phyloP scores from a whole-genome alignment of 2,797 vertebrate genomes.

The Lophotriccus pileatus region DNA sequence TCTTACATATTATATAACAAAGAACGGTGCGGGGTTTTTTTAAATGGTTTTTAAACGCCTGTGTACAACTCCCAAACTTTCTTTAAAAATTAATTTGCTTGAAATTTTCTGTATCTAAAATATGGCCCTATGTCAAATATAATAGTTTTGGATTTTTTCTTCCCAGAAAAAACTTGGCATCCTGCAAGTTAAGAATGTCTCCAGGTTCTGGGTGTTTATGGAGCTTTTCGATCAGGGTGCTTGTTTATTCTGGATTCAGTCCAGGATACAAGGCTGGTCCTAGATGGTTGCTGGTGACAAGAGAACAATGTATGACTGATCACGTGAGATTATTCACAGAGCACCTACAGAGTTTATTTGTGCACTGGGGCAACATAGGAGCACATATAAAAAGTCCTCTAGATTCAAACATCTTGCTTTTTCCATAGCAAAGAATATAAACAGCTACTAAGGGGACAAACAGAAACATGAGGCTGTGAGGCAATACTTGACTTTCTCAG shows the following conservation, averaged over 20 bases:
- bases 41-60: not conserved
- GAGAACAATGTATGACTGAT: constrained; percentile 65
- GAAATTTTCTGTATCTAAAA: constrained; percentile 29
- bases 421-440: constrained; percentile 15
- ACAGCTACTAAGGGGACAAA: constrained; percentile 41
- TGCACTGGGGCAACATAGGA: not conserved
- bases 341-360: constrained; percentile 61
- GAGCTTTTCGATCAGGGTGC: constrained; percentile 53
- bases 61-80: not conserved
- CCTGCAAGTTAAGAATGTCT: constrained; percentile 40
- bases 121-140: not conserved
- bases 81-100: constrained; percentile 33
- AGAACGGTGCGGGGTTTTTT: not conserved
- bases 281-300: constrained; percentile 65
- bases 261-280: constrained; percentile 59
- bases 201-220: constrained; percentile 65
- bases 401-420: constrained; percentile 18
- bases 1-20: constrained; percentile 5
- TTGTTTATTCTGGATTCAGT: constrained; percentile 69
- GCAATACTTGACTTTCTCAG: constrained; percentile 37
- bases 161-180: constrained; percentile 25
- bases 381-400: constrained; percentile 3
- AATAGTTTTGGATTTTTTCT: not conserved
- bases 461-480: constrained; percentile 34
- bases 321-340: constrained; percentile 62